These are phyloP conservation scores for Dichetophora obliterata DNA, from an alignment of 2,888 invertebrate genomes.

Conservation along the genomic window DNA sequence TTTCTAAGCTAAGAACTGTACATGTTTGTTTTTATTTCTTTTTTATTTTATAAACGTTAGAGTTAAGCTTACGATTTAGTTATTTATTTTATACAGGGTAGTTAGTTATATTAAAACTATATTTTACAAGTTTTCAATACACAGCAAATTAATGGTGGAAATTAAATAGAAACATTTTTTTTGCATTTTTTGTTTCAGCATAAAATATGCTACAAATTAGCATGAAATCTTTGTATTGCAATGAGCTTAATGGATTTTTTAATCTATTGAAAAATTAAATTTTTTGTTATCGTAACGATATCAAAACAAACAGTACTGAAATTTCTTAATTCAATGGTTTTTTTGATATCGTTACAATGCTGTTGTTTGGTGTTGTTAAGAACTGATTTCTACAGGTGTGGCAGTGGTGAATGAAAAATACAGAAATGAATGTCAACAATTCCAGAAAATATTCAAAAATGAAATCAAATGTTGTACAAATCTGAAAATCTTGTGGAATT, in stretches of 20 bases:
- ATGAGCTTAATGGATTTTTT: too few species aligned
- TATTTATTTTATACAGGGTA: slow-evolving; percentile 18
- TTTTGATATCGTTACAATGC: too few species aligned
- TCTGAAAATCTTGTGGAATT: slow-evolving; percentile 13
- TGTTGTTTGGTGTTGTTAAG: too few species aligned
- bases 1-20: slow-evolving; percentile 24
- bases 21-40: neutral
- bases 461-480: neutral
- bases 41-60: slow-evolving; percentile 5
- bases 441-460: slow-evolving; percentile 24
- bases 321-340: too few species aligned
- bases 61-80: neutral
- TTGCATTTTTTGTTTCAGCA: neutral
- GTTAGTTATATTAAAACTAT: slow-evolving; percentile 5
- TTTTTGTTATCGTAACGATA: too few species aligned
- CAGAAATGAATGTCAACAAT: neutral
- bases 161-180: slow-evolving; percentile 10
- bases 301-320: too few species aligned
- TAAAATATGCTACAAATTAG: slow-evolving; percentile 26
- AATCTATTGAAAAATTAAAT: too few species aligned
- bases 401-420: neutral
- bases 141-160: neutral
- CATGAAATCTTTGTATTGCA: neutral
- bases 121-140: slow-evolving; percentile 18
- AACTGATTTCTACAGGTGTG: neutral